Base-by-base conservation (phyloP, 2,113 vertebrate genomes). In the Nannospalax galili region DNA sequence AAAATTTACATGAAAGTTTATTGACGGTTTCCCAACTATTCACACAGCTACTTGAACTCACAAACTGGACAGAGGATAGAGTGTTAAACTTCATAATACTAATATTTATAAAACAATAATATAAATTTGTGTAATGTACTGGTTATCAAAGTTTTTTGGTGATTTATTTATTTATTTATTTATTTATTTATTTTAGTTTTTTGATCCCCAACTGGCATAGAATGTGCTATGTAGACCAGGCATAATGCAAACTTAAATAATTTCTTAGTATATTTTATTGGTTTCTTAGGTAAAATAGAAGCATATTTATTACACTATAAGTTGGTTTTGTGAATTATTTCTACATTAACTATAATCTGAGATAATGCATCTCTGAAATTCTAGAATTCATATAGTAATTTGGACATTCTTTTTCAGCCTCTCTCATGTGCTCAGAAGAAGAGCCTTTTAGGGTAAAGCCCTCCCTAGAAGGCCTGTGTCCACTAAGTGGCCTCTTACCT, bases 1-100 rank as follows among this genome's bases (percentile, higher is more conserved):
- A 35, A 74, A 40, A 92, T 90, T 62, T 65, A 65, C 45, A 82
- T 15, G n/a, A 52, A 82, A 56, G 1, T 3, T 62, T 73, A 45
- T 93, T 88, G 75, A 92, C 24, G 22, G 35, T 92, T 64, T 86
- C 69, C 67, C 90, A 60, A 56, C 26, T 42, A 82, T 60, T 78
- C 1, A 24, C 4, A 30, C 20, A 75, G 28, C 17, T 19, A 82
- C 1, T 15, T 0, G 35, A 64, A 40, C 9, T 91, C 56, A 65
- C 14, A 74, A 24, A 82, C 17, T 75, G 11, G 58, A 87, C 14
- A 0, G 72, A 56, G 2, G 22, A 40, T 28, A 12, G 4, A 48
- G 73, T 84, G 30, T 86, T 48, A 70, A 58, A 64, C 67, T 60
- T 77, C 78, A 85, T 19, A 69, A 69, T 69, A 92, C 17, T 6